Evolutionary conservation across 23 tunicate genomes (phyloP).

Genomic region (Halocynthia aurantium): DNA sequence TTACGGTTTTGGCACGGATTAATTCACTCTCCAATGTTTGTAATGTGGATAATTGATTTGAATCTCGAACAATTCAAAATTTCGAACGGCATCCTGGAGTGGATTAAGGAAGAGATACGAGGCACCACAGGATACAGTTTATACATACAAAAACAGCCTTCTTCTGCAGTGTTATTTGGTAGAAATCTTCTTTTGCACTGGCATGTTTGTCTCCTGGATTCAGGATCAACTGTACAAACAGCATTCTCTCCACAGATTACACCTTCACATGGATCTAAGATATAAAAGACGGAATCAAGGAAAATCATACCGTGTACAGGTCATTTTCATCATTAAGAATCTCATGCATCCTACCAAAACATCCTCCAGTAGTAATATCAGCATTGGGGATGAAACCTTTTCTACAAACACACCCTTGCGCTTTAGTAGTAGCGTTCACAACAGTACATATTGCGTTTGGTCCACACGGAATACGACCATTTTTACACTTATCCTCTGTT

Average conservation of each 20-base stretch:
- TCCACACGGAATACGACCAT: neutral
- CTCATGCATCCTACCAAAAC: neutral
- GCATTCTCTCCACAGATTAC: neutral
- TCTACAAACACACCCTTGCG: slow-evolving; percentile 4
- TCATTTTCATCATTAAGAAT: too few species aligned
- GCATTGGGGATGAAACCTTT: neutral
- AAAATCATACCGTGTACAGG: neutral
- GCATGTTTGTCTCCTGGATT: neutral
- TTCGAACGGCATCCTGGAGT: too few species aligned
- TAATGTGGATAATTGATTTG: too few species aligned
- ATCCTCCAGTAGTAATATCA: neutral
- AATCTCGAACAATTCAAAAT: too few species aligned
- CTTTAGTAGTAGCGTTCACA: neutral
- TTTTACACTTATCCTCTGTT: neutral
- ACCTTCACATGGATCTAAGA: neutral
- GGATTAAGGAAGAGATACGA: too few species aligned
- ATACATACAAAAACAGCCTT: neutral
- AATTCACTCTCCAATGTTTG: too few species aligned
- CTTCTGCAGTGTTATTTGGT: neutral
- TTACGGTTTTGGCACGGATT: too few species aligned
- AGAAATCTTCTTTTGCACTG: neutral
- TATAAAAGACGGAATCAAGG: neutral
- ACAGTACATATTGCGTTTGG: neutral
- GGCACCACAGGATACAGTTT: neutral
- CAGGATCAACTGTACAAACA: neutral